These are phyloP conservation scores for Probosciger aterrimus DNA, from an alignment of 2,113 vertebrate genomes.

Conservation along the genomic window DNA sequence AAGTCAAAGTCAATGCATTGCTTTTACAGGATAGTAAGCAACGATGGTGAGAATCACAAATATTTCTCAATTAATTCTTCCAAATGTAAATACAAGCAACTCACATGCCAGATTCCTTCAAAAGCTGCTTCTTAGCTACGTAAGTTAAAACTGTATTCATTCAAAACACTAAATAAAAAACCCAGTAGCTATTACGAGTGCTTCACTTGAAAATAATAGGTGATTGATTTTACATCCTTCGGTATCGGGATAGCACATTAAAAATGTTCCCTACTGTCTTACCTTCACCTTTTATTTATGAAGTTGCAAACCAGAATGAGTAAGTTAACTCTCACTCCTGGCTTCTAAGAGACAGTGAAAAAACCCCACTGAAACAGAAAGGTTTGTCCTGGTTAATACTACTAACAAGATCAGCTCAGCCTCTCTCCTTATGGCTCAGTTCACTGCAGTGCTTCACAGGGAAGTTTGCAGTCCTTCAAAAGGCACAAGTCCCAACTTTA, in stretches of 20 bases:
- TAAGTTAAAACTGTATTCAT: neutral
- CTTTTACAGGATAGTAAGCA: neutral
- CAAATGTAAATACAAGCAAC: conserved; percentile 8
- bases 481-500: neutral
- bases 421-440: neutral
- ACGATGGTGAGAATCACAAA: neutral
- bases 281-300: neutral
- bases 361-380: neutral
- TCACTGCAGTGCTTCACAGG: neutral
- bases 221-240: neutral
- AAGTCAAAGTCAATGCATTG: neutral
- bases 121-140: neutral
- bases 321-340: conserved; percentile 12
- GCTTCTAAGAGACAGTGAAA: neutral
- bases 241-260: neutral
- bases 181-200: neutral
- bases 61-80: neutral
- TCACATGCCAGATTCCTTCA: neutral
- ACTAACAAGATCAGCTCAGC: neutral
- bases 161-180: neutral
- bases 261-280: neutral
- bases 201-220: neutral
- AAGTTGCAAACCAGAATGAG: neutral
- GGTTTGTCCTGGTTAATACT: neutral
- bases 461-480: neutral